These are phyloP conservation scores for Cantharis lateralis DNA, from an alignment of 2,888 invertebrate species.

Conservation along the genomic window DNA sequence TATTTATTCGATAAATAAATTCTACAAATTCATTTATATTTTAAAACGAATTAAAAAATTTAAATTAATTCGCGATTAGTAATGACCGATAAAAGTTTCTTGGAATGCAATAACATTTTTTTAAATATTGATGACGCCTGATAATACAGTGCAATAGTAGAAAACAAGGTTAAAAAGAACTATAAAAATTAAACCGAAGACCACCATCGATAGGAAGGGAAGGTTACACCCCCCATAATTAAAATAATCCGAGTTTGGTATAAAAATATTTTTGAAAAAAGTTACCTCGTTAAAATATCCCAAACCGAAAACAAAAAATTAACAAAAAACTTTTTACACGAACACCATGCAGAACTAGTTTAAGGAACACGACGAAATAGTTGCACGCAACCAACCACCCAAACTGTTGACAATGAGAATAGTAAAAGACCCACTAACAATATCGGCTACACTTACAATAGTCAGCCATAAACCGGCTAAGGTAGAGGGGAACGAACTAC, in stretches of 20 bases:
- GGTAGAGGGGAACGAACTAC: constrained; percentile 43
- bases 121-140: neutral
- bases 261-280: neutral
- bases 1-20: neutral
- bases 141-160: neutral
- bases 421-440: constrained; percentile 27
- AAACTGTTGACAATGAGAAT: constrained; percentile 17
- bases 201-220: neutral
- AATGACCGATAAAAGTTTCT: neutral
- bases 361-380: neutral
- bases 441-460: constrained; percentile 22
- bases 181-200: neutral
- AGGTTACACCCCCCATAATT: neutral
- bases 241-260: neutral
- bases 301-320: neutral
- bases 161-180: neutral
- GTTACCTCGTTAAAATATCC: neutral
- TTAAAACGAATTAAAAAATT: neutral
- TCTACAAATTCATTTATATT: neutral
- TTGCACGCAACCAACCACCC: constrained; percentile 4
- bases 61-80: neutral
- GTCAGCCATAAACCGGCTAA: constrained; percentile 30
- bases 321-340: neutral
- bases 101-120: neutral
- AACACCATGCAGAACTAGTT: neutral